A percentile compares a stretch with the other conserved stretches of the same genome.
These are phyloP conservation scores for Drosophila erecta DNA, from an alignment of 1,140 invertebrate species.

Conservation along the genomic window DNA sequence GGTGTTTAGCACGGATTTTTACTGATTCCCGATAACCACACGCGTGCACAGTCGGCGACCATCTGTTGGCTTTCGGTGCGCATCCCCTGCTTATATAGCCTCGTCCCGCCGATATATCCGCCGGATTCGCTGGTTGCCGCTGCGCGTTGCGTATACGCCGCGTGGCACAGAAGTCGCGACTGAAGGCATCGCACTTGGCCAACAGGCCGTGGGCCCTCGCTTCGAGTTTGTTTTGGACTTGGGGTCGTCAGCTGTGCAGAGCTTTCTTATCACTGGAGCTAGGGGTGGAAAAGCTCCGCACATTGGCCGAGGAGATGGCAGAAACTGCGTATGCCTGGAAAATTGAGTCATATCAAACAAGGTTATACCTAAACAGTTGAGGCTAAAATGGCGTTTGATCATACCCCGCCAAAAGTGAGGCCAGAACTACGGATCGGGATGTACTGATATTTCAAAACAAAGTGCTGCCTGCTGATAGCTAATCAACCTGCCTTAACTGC, in stretches of 20 bases:
- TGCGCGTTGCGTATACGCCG: conserved; percentile 73
- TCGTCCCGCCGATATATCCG: neutral
- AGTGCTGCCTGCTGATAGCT: conserved; percentile 1
- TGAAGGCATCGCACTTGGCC: conserved; percentile 46
- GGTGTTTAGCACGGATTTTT: conserved; percentile 33
- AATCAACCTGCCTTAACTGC: conserved; percentile 6
- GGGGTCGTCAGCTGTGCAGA: conserved; percentile 65
- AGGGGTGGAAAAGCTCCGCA: conserved; percentile 71
- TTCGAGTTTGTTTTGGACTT: conserved; percentile 53
- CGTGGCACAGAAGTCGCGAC: conserved; percentile 61
- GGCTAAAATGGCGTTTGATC: neutral
- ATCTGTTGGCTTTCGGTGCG: conserved; percentile 72
- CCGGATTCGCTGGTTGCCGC: neutral
- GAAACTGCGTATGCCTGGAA: neutral
- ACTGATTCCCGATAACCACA: conserved; percentile 69
- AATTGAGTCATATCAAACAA: neutral
- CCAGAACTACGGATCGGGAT: neutral
- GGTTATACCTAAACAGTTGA: neutral
- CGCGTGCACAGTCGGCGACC: conserved; percentile 74
- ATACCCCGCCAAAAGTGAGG: neutral
- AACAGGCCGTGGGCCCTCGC: conserved; percentile 37
- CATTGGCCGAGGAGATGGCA: conserved; percentile 32
- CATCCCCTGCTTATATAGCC: conserved; percentile 62
- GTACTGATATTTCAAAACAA: neutral
- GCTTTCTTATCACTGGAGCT: conserved; percentile 73